Evolutionary conservation across 2,113 vertebrate genomes (phyloP), one percentile per base, ranked within the genome.

Genomic region (Actenoides lindsayi): DNA sequence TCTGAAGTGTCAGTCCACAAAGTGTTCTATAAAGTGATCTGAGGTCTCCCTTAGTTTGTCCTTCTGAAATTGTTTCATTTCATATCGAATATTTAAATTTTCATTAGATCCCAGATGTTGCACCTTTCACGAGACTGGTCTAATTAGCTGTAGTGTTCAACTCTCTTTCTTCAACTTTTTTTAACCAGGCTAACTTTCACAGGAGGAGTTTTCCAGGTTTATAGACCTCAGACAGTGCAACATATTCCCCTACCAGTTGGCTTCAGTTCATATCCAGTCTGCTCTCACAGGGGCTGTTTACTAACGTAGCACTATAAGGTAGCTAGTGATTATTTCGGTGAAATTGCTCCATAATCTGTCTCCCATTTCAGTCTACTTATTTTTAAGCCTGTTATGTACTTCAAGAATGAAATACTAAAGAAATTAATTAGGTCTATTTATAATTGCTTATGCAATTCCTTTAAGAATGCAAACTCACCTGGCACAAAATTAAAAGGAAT

Each of bases 401-500:
- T 83, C 33, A 56, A 76, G 39, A 94, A 67, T 81, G 28, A 75
- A 89, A 88, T 87, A 28, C 28, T 76, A 4, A 70, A 94, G 37
- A 90, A 79, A 82, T 42, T 23, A 94, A 97, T 93, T 94, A 70
- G 65, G 35, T 94, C 74, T 95, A 16, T 91, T 96, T 90, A 87
- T 96, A 97, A 89, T 57, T 89, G 76, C 71, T 89, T 78, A 46
- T 79, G 54, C 4, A 73, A 71, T 83, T 97, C 64, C 46, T 90
- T 80, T 93, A 92, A 80, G 73, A 90, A 85, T 93, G 87, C 70
- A 93, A 97, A 97, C 96, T 76, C 18, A 81, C 78, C 69, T 97
- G 84, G 83, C 60, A 92, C 51, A 50, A 92, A 93, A 95, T 94
- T 94, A 83, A 93, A 93, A 97, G 83, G 56, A 95, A 92, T 95